Conservation (phyloP, 2,113 vertebrate species). For the Dascyllus trimaculatus region DNA sequence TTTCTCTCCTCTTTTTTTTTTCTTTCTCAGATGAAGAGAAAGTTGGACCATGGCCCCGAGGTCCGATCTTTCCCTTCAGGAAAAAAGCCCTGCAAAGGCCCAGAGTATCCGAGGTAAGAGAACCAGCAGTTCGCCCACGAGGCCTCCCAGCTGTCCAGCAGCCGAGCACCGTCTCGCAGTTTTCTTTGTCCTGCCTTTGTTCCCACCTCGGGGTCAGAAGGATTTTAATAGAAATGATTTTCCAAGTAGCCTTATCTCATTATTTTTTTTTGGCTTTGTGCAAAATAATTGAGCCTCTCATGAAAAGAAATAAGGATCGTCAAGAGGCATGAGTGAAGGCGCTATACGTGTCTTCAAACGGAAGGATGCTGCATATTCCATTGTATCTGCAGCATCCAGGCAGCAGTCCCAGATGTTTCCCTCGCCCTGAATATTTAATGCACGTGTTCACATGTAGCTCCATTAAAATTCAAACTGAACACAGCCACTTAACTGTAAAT, state of each 20-base stretch:
- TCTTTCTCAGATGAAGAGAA: slow-evolving; percentile 98
- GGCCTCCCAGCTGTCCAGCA: slow-evolving; percentile 1
- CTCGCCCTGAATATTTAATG: slow-evolving; percentile 76
- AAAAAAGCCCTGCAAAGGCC: slow-evolving; percentile 99
- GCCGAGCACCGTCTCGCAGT: not conserved
- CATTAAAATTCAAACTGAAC: slow-evolving; percentile 76
- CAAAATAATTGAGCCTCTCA: slow-evolving; percentile 8
- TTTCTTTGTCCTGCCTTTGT: slow-evolving; percentile 13
- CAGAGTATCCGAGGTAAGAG: slow-evolving; percentile 96
- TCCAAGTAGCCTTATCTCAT: slow-evolving; percentile 5
- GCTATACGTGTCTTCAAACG: slow-evolving; percentile 35
- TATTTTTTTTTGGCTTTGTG: slow-evolving; percentile 1
- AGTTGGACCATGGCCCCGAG: slow-evolving; percentile 99
- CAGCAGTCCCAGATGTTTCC: slow-evolving; percentile 63
- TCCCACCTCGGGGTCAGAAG: not conserved
- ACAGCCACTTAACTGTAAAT: slow-evolving; percentile 69
- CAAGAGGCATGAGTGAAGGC: slow-evolving; percentile 24
- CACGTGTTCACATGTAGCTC: slow-evolving; percentile 66
- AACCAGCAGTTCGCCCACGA: not conserved
- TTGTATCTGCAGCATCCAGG: slow-evolving; percentile 34
- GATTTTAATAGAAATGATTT: not conserved
- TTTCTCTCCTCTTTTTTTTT: slow-evolving; percentile 44
- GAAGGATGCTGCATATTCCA: slow-evolving; percentile 41
- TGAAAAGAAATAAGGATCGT: slow-evolving; percentile 15
- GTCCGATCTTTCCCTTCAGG: slow-evolving; percentile 99